Conservation (phyloP, 2,113 vertebrate species). For the Pelecanus crispus region DNA sequence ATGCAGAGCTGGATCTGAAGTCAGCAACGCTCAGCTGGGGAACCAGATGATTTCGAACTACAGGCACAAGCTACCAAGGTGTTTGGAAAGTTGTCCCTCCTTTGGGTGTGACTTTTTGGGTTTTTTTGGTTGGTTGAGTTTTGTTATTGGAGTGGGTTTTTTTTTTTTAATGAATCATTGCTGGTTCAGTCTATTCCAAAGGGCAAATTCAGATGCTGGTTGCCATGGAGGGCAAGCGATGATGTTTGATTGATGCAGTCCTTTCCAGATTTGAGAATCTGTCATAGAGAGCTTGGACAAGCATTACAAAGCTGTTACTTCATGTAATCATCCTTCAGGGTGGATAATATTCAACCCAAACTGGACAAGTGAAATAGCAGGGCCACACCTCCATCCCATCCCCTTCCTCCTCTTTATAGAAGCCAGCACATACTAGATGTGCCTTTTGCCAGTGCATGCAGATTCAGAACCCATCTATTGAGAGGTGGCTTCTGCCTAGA, state of each 20-base stretch:
- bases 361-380: neutral
- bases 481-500: neutral
- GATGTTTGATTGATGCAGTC: fast-evolving
- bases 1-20: neutral
- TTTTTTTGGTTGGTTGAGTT: too few relatives aligned
- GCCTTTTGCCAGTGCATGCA: neutral
- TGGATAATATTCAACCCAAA: neutral
- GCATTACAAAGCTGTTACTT: neutral
- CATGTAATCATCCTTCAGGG: neutral
- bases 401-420: neutral
- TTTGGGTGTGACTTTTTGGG: neutral
- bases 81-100: neutral
- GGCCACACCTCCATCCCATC: neutral
- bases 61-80: neutral
- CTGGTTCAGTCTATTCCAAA: neutral
- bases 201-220: neutral
- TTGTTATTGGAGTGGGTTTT: too few relatives aligned
- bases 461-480: neutral
- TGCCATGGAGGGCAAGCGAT: neutral
- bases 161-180: neutral
- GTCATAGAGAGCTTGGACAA: neutral
- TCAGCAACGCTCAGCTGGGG: neutral
- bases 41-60: neutral
- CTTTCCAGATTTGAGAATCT: neutral
- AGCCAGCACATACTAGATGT: neutral